These are phyloP conservation scores for Lycocorax pyrrhopterus DNA, from an alignment of 2,113 vertebrate species.

Conservation along the genomic window DNA sequence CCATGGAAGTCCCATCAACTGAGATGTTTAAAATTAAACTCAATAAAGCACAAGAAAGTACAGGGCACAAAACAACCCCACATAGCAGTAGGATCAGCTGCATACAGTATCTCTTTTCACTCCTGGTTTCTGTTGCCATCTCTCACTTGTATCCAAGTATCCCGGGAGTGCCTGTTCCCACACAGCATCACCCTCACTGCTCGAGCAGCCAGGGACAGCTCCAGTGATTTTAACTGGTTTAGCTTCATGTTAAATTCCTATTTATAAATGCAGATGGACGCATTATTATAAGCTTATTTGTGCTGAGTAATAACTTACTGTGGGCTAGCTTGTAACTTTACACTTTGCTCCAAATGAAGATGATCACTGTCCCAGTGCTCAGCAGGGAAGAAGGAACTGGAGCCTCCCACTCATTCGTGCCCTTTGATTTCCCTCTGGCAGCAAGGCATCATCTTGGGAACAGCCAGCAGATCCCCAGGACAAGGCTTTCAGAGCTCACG, in stretches of 20 bases:
- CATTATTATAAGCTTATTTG: not conserved
- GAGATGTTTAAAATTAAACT: slow-evolving; percentile 12
- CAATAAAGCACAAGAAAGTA: not conserved
- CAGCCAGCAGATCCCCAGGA: not conserved
- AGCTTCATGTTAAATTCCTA: not conserved
- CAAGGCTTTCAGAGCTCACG: not conserved
- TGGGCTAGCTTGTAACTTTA: not conserved
- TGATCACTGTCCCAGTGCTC: not conserved
- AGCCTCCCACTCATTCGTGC: not conserved
- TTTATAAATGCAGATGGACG: not conserved
- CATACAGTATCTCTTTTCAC: not conserved
- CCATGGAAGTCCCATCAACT: not conserved
- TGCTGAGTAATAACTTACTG: not conserved
- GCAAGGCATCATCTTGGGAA: not conserved
- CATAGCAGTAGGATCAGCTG: not conserved
- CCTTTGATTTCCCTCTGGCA: not conserved
- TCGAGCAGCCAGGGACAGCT: not conserved
- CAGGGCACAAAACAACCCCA: not conserved
- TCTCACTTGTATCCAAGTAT: not conserved
- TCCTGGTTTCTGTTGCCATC: not conserved
- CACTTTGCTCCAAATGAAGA: not conserved
- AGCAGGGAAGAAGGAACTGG: not conserved
- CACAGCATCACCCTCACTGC: not conserved
- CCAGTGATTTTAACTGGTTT: not conserved
- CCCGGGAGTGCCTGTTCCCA: not conserved